Evolutionary conservation across 2,888 invertebrate species (phyloP).

Genomic region (Latheticus oryzae): DNA sequence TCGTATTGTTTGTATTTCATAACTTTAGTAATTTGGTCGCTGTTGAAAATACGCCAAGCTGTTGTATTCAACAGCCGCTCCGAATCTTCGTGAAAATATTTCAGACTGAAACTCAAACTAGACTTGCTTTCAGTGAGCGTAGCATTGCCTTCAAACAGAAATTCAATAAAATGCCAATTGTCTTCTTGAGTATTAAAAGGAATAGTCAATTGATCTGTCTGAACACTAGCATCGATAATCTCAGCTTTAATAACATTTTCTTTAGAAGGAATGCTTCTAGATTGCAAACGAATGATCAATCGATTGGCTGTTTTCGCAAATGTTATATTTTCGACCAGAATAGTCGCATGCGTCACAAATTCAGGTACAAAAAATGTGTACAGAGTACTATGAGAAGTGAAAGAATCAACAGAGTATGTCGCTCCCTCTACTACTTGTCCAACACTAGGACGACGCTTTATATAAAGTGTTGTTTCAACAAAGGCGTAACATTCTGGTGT

Average conservation of each 20-base stretch:
- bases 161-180: conserved; percentile 72
- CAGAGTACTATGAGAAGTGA: conserved; percentile 49
- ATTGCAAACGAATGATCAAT: conserved; percentile 66
- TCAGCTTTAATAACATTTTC: conserved; percentile 56
- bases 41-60: conserved; percentile 40
- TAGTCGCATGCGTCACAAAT: conserved; percentile 52
- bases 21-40: conserved; percentile 45
- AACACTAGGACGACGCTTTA: conserved; percentile 47
- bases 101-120: conserved; percentile 38
- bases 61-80: conserved; percentile 23
- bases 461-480: conserved; percentile 60
- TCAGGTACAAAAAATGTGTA: conserved; percentile 60
- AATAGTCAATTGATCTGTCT: conserved; percentile 43
- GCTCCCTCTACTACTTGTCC: conserved; percentile 51
- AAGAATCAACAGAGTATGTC: conserved; percentile 42
- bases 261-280: conserved; percentile 66
- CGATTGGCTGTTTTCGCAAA: conserved; percentile 50
- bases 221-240: conserved; percentile 36
- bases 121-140: conserved; percentile 42
- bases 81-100: conserved; percentile 38
- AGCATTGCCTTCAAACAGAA: conserved; percentile 54
- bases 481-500: conserved; percentile 67
- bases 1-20: conserved; percentile 59
- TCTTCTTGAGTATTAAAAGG: conserved; percentile 70
- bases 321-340: conserved; percentile 52